Conservation (phyloP, 2,113 vertebrate species). For the Lamprologus tigripictilis region DNA sequence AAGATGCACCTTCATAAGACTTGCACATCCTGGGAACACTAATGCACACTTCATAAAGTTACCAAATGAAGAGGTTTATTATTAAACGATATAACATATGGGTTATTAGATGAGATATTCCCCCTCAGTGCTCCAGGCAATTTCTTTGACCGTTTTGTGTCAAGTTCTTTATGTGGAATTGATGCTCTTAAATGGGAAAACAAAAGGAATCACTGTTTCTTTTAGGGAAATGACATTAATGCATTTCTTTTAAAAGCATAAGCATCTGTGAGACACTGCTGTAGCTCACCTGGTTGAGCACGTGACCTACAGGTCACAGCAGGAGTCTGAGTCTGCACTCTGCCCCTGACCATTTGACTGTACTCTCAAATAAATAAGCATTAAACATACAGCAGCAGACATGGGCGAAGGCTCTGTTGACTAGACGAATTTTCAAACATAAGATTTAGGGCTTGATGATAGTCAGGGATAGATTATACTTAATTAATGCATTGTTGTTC, state of each 20-base stretch:
- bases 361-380: background rate
- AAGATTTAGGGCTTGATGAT: background rate
- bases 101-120: background rate
- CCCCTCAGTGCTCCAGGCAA: background rate
- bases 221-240: background rate
- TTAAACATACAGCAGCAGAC: background rate
- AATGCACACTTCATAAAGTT: background rate
- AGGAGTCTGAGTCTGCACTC: background rate
- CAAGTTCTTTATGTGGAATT: background rate
- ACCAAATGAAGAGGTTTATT: background rate
- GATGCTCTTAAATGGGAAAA: background rate
- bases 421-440: background rate
- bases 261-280: background rate
- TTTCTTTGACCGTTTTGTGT: background rate
- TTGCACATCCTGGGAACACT: background rate
- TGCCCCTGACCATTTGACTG: background rate
- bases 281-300: background rate
- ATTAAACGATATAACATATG: background rate
- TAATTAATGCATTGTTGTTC: background rate
- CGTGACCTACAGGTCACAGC: background rate
- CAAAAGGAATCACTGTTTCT: background rate
- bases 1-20: background rate
- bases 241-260: background rate
- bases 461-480: background rate
- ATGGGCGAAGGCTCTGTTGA: background rate